Evolutionary conservation across 2,888 invertebrate genomes (phyloP), one percentile per base, ranked within the genome.

Genomic region (Xanthia icteritia): DNA sequence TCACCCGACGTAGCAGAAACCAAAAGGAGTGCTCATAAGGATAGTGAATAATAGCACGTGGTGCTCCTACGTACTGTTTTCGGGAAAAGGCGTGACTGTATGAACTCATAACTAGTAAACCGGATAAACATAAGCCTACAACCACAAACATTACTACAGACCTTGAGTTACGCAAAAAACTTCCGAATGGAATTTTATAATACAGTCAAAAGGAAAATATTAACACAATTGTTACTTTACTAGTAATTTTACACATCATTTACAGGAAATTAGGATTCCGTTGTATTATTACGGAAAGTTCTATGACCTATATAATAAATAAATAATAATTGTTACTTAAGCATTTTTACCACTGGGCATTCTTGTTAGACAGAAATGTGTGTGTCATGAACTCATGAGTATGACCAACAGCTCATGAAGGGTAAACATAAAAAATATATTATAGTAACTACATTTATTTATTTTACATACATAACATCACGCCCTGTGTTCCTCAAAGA

Each of bases 131-230:
- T n/a, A 9, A 45, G 15, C 36, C 15, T 6, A 48, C 0, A 27
- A 76, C 83, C 66, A 69, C 63, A 39, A 67, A 42, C 20, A 8
- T 4, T 6, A 56, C 83, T 17, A 27, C 42, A 51, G 58, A n/a
- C 64, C 71, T 73, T 63, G 58, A 15, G 0, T 36, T 23, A 54
- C 5, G 13, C 60, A 20, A 69, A 85, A 83, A 86, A 27, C 42
- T 66, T 74, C 83, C 74, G 15, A 77, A 77, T 2, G 86, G 82
- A 85, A 85, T 74, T 65, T 77, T 77, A 51, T 70, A 60, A 64
- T 4, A 36, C 5, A 67, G 15, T 5, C 42, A 45, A 72, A 60
- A 82, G 83, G 86, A 83, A 83, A 77, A 83, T 65, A 36, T 20
- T 11, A 15, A n/a, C 6, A 13, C 20, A 51, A 48, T 45, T 45